These are phyloP conservation scores for Nymphalis polychloros DNA, from an alignment of 2,888 invertebrate species.

Conservation along the genomic window DNA sequence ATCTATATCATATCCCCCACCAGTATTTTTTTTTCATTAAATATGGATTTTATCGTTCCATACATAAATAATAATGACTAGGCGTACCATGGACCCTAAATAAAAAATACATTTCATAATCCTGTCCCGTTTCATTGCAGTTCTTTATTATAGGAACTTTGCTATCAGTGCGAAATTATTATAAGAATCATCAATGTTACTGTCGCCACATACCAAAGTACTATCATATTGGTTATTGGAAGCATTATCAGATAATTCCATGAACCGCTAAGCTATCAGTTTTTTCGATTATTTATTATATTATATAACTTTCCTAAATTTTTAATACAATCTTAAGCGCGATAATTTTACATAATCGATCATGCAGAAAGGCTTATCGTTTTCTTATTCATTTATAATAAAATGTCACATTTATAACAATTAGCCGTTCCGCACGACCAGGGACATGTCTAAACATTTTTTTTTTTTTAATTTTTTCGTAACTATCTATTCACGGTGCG, in stretches of 20 bases:
- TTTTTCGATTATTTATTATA: constrained; percentile 47
- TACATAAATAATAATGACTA: constrained; percentile 72
- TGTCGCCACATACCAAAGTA: constrained; percentile 52
- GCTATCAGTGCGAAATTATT: constrained; percentile 72
- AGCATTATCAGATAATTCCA: constrained; percentile 61
- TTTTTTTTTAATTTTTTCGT: constrained; percentile 62
- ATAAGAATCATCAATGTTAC: constrained; percentile 48
- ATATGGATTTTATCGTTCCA: constrained; percentile 63
- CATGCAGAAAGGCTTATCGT: constrained; percentile 11
- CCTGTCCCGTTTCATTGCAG: constrained; percentile 46
- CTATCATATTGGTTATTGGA: constrained; percentile 55
- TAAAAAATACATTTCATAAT: constrained; percentile 48
- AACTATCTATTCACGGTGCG: constrained; percentile 76
- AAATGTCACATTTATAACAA: neutral
- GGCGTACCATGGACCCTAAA: constrained; percentile 75
- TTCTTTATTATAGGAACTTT: constrained; percentile 76
- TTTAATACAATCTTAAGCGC: constrained; percentile 72
- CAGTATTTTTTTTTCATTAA: constrained; percentile 56
- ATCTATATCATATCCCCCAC: constrained; percentile 52
- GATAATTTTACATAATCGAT: constrained; percentile 53
- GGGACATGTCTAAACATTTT: constrained; percentile 41
- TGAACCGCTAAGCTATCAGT: constrained; percentile 63
- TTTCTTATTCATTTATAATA: constrained; percentile 1
- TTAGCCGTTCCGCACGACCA: constrained; percentile 1
- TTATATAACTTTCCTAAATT: constrained; percentile 58